Conservation (phyloP, 2,797 vertebrate genomes). For the Sebastes minor region DNA sequence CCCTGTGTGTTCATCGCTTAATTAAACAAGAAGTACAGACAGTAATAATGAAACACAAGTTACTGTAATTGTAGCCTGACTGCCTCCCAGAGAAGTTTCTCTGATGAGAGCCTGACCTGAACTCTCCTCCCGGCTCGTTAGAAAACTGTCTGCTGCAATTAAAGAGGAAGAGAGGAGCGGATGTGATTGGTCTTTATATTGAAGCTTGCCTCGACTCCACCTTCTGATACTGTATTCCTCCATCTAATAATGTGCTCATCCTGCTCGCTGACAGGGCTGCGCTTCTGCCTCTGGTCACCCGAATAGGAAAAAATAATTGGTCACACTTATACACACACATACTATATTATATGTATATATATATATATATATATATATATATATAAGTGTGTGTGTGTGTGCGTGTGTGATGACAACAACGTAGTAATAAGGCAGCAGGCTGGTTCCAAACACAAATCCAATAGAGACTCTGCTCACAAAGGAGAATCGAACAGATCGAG, state of each 20-base stretch:
- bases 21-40: conserved; percentile 41
- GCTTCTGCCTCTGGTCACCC: neutral
- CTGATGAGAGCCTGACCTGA: conserved; percentile 31
- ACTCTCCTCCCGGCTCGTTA: conserved; percentile 54
- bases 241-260: conserved; percentile 21
- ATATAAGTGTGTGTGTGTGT: neutral
- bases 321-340: neutral
- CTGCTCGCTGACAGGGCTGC: neutral
- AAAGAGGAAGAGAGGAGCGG: conserved; percentile 22
- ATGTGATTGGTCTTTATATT: conserved; percentile 26
- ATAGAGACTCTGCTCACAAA: conserved; percentile 20
- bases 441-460: conserved; percentile 44
- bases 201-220: conserved; percentile 5
- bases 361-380: neutral
- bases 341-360: neutral
- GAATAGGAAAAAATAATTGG: conserved; percentile 25
- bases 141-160: conserved; percentile 52
- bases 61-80: conserved; percentile 38
- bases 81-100: conserved; percentile 22
- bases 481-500: conserved; percentile 27
- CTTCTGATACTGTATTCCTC: conserved; percentile 29
- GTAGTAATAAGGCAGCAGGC: conserved; percentile 23
- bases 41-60: conserved; percentile 41
- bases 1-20: conserved; percentile 5
- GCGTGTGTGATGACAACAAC: neutral